phyloP scores from a whole-genome alignment of 2,797 vertebrate genomes.

The Botia kubotai region DNA sequence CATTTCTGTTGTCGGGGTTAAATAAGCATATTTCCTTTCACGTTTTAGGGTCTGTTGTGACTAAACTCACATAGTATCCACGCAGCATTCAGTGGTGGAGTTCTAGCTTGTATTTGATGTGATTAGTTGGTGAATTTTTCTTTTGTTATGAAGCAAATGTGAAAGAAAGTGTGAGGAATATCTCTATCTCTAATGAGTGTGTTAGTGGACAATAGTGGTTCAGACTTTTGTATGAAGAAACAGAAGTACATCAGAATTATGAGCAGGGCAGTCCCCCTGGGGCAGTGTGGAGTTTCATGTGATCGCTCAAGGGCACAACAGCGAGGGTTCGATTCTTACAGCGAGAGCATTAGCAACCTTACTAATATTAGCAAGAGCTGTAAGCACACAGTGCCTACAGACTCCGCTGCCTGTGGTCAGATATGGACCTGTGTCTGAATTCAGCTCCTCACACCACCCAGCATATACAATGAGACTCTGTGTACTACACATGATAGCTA shows the following conservation, averaged over 20 bases:
- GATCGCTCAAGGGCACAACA: not conserved
- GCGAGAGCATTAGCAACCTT: not conserved
- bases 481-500: no score
- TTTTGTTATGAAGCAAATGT: not conserved
- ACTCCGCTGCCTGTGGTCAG: not conserved
- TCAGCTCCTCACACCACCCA: not conserved
- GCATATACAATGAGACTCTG: not conserved
- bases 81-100: not conserved
- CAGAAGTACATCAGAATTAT: not conserved
- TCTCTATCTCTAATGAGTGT: not conserved
- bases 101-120: not conserved
- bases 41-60: not conserved
- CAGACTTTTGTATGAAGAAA: not conserved
- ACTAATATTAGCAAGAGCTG: not conserved
- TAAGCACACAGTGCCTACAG: not conserved
- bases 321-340: no score
- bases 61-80: not conserved
- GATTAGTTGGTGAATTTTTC: not conserved
- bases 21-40: not conserved
- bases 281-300: not conserved
- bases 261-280: not conserved
- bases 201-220: not conserved
- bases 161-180: not conserved
- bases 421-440: not conserved
- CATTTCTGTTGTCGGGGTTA: not conserved